Conservation (phyloP, 2,797 vertebrate genomes). For the Sebastes hopkinsi region DNA sequence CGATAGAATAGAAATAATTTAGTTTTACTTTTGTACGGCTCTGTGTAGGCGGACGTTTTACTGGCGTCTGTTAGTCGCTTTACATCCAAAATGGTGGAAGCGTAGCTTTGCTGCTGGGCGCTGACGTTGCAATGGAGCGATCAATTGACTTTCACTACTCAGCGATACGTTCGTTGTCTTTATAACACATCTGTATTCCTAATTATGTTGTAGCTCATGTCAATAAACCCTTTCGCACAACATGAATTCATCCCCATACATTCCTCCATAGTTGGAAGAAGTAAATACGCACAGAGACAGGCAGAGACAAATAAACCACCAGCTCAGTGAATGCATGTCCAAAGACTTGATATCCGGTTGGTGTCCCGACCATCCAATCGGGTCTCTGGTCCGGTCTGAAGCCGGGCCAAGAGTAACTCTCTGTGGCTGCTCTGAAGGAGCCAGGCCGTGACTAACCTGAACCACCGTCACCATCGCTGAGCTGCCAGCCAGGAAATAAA, state of each 20-base stretch:
- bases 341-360: conserved; percentile 63
- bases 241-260: background rate
- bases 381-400: conserved; percentile 40
- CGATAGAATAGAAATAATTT: too few species aligned
- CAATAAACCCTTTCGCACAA: background rate
- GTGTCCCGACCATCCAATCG: conserved; percentile 38
- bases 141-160: too few species aligned
- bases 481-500: conserved; percentile 67
- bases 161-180: too few species aligned
- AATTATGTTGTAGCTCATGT: background rate
- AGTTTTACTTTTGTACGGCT: too few species aligned
- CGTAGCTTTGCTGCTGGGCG: too few species aligned
- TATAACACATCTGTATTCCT: background rate
- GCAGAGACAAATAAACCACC: conserved; percentile 28
- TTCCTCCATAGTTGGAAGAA: background rate
- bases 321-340: conserved; percentile 57
- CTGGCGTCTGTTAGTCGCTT: too few species aligned
- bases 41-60: too few species aligned
- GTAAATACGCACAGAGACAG: conserved; percentile 14
- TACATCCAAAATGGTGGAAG: too few species aligned
- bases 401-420: conserved; percentile 58
- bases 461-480: conserved; percentile 47
- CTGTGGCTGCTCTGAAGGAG: conserved; percentile 51
- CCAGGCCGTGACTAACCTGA: conserved; percentile 70
- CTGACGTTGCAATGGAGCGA: too few species aligned